phyloP scores from a whole-genome alignment of 1,140 invertebrate species.

The Zeugodacus cucurbitae region DNA sequence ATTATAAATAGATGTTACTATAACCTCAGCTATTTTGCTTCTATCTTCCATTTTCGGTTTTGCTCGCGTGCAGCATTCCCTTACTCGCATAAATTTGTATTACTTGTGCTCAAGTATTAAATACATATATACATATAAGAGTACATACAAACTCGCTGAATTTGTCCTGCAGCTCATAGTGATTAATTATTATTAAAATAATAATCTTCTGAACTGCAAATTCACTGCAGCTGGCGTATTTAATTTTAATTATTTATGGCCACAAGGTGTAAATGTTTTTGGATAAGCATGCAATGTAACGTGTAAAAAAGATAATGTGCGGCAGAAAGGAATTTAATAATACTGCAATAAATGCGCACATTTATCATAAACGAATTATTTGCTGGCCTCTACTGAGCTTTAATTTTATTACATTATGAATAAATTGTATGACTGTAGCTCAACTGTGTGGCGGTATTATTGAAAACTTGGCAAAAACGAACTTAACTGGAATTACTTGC shows the following conservation, averaged over 20 bases:
- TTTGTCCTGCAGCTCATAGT: not conserved
- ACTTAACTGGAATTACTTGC: too few species aligned
- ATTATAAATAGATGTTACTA: too few species aligned
- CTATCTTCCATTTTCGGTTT: too few species aligned
- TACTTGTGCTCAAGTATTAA: too few species aligned
- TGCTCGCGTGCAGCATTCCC: too few species aligned
- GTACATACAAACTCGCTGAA: not conserved
- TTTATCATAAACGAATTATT: not conserved
- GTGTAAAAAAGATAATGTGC: not conserved
- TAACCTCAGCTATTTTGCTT: too few species aligned
- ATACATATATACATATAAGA: not conserved
- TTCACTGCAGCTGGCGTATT: conserved; percentile 5
- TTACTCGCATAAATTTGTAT: too few species aligned
- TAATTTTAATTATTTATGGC: conserved; percentile 32
- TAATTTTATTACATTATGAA: not conserved
- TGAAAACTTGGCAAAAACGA: too few species aligned
- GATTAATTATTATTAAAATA: conserved; percentile 33
- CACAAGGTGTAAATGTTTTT: not conserved
- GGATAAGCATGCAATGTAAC: not conserved
- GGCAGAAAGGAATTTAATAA: not conserved
- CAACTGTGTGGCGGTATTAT: too few species aligned
- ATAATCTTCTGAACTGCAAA: conserved; percentile 10
- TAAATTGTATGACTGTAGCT: too few species aligned
- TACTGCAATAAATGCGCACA: not conserved
- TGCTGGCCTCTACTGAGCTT: not conserved